These are phyloP conservation scores for Callyntrura sp. DNA, from an alignment of 2,888 invertebrate species.

Conservation along the genomic window DNA sequence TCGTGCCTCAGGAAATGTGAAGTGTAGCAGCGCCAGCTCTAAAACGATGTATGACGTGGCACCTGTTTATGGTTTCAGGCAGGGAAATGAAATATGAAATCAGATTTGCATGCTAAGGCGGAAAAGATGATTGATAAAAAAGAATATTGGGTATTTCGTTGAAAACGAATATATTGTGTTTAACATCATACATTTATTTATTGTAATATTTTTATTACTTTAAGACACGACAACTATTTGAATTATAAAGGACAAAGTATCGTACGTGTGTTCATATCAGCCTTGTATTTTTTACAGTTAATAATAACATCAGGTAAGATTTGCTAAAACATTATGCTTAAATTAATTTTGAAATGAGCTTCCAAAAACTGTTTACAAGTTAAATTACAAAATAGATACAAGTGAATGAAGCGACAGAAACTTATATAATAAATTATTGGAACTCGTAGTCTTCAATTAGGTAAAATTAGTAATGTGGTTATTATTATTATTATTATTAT, in stretches of 20 bases:
- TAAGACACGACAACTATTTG: background rate
- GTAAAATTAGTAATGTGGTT: too few species aligned
- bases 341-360: too few species aligned
- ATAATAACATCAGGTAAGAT: slow-evolving; percentile 15
- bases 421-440: background rate
- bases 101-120: too few species aligned
- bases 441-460: background rate
- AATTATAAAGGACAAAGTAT: too few species aligned
- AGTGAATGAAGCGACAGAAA: background rate
- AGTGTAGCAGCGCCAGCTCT: too few species aligned
- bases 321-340: too few species aligned
- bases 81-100: background rate
- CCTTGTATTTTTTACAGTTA: slow-evolving; percentile 29
- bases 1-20: too few species aligned
- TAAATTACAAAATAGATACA: slow-evolving; percentile 64
- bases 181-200: background rate
- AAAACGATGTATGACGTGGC: too few species aligned
- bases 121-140: background rate
- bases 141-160: background rate
- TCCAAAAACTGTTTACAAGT: slow-evolving; percentile 43
- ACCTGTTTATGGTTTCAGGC: too few species aligned
- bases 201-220: too few species aligned
- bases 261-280: slow-evolving; percentile 24
- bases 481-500: too few species aligned
- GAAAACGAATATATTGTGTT: background rate